phyloP scores from a whole-genome alignment of 2,888 invertebrate genomes.

The Lagria hirta region DNA sequence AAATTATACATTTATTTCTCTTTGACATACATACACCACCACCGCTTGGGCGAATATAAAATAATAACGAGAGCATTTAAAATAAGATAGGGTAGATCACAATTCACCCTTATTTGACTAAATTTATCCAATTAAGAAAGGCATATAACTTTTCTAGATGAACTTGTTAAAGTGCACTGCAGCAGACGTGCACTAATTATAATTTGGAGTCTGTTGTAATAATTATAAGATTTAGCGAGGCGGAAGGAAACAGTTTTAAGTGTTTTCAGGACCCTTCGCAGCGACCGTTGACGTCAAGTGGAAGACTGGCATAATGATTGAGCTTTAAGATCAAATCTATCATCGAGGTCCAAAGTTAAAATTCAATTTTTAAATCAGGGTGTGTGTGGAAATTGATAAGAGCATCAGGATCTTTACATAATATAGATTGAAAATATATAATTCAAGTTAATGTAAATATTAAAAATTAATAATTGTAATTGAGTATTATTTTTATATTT shows the following conservation, averaged over 20 bases:
- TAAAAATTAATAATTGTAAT: too few relatives aligned
- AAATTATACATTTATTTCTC: conserved; percentile 43
- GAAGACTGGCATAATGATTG: conserved; percentile 13
- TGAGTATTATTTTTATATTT: too few relatives aligned
- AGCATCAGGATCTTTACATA: too few relatives aligned
- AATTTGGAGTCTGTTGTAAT: conserved; percentile 40
- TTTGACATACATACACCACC: conserved; percentile 35
- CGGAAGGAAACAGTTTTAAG: conserved; percentile 34
- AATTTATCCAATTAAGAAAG: conserved; percentile 37
- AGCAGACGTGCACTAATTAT: conserved; percentile 41
- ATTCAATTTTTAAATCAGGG: too few relatives aligned
- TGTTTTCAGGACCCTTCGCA: conserved; percentile 19
- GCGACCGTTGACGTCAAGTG: conserved; percentile 19
- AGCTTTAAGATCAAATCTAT: conserved; percentile 14
- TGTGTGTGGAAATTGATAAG: too few relatives aligned
- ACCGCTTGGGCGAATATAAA: conserved; percentile 16
- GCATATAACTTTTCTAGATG: conserved; percentile 36
- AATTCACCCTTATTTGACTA: conserved; percentile 28
- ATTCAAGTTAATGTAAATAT: too few relatives aligned
- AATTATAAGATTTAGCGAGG: conserved; percentile 41
- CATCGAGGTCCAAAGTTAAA: too few relatives aligned
- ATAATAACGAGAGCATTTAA: conserved; percentile 15
- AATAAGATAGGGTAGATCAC: conserved; percentile 1
- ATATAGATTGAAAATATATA: too few relatives aligned
- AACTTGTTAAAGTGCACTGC: conserved; percentile 35